phyloP scores from a whole-genome alignment of 2,888 invertebrate genomes.

The Polyommatus icarus region DNA sequence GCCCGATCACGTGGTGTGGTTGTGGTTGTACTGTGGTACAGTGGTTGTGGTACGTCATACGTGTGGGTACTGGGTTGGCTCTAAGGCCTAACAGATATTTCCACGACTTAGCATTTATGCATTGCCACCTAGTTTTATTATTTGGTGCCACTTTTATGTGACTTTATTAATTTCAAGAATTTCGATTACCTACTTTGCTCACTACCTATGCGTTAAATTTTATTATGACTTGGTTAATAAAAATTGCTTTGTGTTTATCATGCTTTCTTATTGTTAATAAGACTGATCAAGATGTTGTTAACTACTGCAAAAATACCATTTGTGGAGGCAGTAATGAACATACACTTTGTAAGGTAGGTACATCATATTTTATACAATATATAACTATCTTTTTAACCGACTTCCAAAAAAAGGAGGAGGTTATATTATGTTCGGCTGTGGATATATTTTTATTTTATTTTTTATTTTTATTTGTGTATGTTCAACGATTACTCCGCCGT shows the following conservation, averaged over 20 bases:
- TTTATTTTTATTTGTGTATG: too few relatives aligned
- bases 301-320: slow-evolving; percentile 23
- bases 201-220: neutral
- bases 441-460: too few relatives aligned
- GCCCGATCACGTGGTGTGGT: too few relatives aligned
- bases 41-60: too few relatives aligned
- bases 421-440: too few relatives aligned
- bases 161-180: neutral
- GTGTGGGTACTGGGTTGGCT: too few relatives aligned
- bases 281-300: neutral
- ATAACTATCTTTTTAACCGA: too few relatives aligned
- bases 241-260: neutral
- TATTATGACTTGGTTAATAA: neutral
- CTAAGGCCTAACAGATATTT: neutral
- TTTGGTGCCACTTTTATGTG: neutral
- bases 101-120: neutral
- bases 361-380: neutral
- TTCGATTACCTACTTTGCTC: neutral
- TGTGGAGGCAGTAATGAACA: slow-evolving; percentile 25
- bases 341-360: slow-evolving; percentile 17
- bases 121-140: slow-evolving; percentile 6
- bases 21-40: too few relatives aligned
- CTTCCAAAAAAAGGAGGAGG: too few relatives aligned
- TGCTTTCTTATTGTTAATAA: neutral
- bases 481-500: too few relatives aligned